Evolutionary conservation across 1,140 invertebrate species (phyloP).

Genomic region (fruit fly (Drosophila melanogaster)): Release_6_plus_ISO1_MT NT_033777.3:8568001-8568500

Average conservation of each 20-base stretch:
- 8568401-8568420: neutral
- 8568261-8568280: too few species aligned
- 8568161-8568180: neutral
- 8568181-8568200: neutral
- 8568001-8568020: constrained; percentile 13
- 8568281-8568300: neutral
- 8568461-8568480: too few species aligned
- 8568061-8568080: constrained; percentile 1
- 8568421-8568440: neutral
- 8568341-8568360: too few species aligned
- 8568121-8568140: neutral
- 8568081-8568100: constrained; percentile 2
- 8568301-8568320: neutral
- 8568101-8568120: constrained; percentile 1
- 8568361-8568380: constrained; percentile 9
- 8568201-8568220: neutral
- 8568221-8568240: neutral
- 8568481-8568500: neutral
- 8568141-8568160: neutral
- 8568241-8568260: neutral
- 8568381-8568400: neutral
- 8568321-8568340: neutral
- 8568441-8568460: neutral
- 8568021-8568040: constrained; percentile 41
- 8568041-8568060: neutral